Conservation (phyloP, 2,888 invertebrate genomes). For the Labia minor region DNA sequence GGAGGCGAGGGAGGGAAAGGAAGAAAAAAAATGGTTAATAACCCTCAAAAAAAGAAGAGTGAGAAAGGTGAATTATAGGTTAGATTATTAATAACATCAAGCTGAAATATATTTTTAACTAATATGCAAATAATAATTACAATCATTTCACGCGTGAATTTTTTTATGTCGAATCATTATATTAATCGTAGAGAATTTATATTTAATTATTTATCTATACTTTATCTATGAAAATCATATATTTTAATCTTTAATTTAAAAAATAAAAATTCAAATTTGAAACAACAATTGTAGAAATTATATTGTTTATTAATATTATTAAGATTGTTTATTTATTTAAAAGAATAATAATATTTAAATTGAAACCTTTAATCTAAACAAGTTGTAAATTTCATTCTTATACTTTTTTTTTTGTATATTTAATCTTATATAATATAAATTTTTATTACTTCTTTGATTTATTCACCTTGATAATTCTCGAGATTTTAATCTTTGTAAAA, state of each 20-base stretch:
- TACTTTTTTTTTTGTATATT: too few relatives aligned
- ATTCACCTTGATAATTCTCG: not conserved
- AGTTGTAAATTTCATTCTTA: not conserved
- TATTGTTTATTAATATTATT: too few relatives aligned
- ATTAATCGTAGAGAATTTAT: not conserved
- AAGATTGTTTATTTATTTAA: too few relatives aligned
- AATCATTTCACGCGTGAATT: not conserved
- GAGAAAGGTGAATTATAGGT: not conserved
- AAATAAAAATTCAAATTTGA: too few relatives aligned
- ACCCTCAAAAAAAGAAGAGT: too few relatives aligned
- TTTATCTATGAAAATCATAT: too few relatives aligned
- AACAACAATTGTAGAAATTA: too few relatives aligned
- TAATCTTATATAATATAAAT: not conserved
- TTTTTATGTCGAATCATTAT: not conserved
- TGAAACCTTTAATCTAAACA: not conserved
- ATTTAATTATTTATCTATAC: too few relatives aligned
- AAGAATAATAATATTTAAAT: too few relatives aligned
- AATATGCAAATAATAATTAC: slow-evolving; percentile 5
- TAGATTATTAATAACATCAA: slow-evolving; percentile 4
- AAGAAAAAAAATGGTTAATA: not conserved
- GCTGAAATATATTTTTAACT: not conserved
- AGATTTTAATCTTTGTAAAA: not conserved
- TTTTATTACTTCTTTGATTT: not conserved
- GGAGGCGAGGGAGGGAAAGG: not conserved
- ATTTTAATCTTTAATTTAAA: too few relatives aligned